Base-by-base conservation (phyloP, 2,797 vertebrate genomes). In the Mormyrops boulengeri region DNA sequence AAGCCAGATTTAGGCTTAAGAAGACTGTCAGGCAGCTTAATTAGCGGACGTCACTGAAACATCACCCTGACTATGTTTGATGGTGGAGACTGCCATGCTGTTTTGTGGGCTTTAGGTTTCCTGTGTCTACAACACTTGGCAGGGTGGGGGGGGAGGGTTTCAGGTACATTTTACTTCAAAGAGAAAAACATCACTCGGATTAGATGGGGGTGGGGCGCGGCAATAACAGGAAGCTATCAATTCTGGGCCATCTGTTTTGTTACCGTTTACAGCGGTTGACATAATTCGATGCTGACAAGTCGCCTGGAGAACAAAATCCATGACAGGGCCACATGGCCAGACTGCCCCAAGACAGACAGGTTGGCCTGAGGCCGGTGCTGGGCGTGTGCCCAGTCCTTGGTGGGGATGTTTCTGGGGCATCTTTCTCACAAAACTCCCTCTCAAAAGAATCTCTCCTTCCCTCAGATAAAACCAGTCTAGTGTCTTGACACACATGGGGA, bases 1-100 rank as follows among this genome's bases (percentile, higher is more conserved):
- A 57, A 52, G 57, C 77, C 88, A 60, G 52, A 47, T 89, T 89
- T 89, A 62, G 38, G 50, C 49, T 77, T 77, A 77, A 77, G 12
- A 52, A 52, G 82, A 85, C 17, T 26, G n/a, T 52, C 47, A 50
- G 49, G 44, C 82, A 85, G 44, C 49, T 85, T 85, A 85, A 85
- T 52, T 49, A 85, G 49, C 0, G n/a, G n/a, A 22, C 44, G 44
- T 52, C 44, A 52, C 82, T 22, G 7, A 50, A 85, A 85, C 82
- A 85, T 85, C 82, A 85, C 44, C n/a, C 41, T 9, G n/a, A 85
- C 44, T 8, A n/a, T 84, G 19, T 22, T 12, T 50, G 44, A 49
- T 19, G 34, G 14, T 12, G 26, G 34, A 30, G 34, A 26, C 69
- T 38, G 34, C 38, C 12, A 41, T 41, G 69, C 34, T 41, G 34